Percentiles rank a stretch among this genome's conserved stretches.
phyloP scores from a whole-genome alignment of 2,797 vertebrate genomes.

The Epinephelus coioides region DNA sequence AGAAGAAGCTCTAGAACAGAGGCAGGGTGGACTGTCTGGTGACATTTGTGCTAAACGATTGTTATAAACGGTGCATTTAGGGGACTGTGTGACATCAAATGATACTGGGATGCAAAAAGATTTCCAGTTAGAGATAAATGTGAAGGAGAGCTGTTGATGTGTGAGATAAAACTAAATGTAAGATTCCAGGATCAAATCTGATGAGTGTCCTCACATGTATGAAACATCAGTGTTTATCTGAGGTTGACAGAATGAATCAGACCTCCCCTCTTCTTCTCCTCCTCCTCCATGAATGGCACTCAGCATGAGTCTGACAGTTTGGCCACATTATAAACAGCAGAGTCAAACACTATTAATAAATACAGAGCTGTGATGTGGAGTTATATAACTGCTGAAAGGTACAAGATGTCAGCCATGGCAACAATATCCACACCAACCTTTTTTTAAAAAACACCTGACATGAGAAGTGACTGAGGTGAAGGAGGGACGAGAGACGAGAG shows the following conservation, averaged over 20 bases:
- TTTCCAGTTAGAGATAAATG: neutral
- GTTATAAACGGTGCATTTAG: neutral
- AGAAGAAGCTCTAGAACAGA: too few species aligned
- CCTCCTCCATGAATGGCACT: constrained; percentile 6
- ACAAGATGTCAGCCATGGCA: constrained; percentile 24
- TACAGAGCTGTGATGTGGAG: constrained; percentile 31
- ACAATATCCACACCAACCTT: constrained; percentile 24
- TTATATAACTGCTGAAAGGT: constrained; percentile 29
- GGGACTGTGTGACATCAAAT: neutral
- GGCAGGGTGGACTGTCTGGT: too few species aligned
- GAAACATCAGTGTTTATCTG: neutral
- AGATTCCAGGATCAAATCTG: neutral
- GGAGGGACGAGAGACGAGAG: constrained; percentile 12
- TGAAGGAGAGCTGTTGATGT: too few species aligned
- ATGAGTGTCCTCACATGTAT: neutral
- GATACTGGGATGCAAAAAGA: neutral
- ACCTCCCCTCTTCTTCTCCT: neutral
- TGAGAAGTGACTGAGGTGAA: neutral
- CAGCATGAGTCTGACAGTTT: constrained; percentile 33
- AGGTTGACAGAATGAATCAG: neutral
- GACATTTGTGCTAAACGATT: neutral
- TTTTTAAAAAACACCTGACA: neutral
- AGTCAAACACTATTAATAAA: constrained; percentile 52
- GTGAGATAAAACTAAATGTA: neutral
- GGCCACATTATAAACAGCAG: constrained; percentile 33